Percentiles rank a stretch among this genome's conserved stretches.
Evolutionary conservation across 2,113 vertebrate genomes (phyloP).

Genomic region (Talpa occidentalis): DNA sequence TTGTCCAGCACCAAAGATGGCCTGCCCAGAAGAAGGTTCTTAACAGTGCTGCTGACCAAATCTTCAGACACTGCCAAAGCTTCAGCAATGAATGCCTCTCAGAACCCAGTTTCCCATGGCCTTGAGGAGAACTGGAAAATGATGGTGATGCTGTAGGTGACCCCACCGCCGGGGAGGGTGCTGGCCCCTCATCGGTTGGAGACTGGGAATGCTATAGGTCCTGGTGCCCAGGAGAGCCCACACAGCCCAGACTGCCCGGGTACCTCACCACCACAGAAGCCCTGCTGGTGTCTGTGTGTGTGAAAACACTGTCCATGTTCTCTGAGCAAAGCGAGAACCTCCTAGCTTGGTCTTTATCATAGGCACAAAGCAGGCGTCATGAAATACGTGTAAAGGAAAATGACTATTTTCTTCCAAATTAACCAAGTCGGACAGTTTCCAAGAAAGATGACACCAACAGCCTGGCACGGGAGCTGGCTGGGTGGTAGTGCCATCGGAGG

Average conservation of each 20-base stretch:
- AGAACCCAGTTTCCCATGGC: neutral
- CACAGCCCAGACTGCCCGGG: neutral
- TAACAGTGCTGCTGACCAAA: neutral
- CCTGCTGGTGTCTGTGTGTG: neutral
- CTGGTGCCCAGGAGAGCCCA: neutral
- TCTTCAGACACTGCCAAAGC: neutral
- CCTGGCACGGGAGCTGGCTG: neutral
- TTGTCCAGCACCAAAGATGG: neutral
- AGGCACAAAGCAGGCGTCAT: neutral
- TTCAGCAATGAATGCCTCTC: neutral
- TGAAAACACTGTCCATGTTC: neutral
- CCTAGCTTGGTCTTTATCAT: neutral
- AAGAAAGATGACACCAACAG: neutral
- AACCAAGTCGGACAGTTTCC: neutral
- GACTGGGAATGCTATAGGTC: neutral
- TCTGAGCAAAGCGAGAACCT: neutral
- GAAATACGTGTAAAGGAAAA: neutral
- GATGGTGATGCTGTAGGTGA: neutral
- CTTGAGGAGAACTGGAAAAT: neutral
- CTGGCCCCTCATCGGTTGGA: neutral
- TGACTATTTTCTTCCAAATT: neutral
- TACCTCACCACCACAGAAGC: neutral
- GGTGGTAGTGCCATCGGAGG: rapidly evolving
- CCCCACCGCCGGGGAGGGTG: neutral
- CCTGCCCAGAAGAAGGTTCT: neutral